Evolutionary conservation across 2,113 vertebrate species (phyloP).

Genomic region (Thamnophis sirtalis): DNA sequence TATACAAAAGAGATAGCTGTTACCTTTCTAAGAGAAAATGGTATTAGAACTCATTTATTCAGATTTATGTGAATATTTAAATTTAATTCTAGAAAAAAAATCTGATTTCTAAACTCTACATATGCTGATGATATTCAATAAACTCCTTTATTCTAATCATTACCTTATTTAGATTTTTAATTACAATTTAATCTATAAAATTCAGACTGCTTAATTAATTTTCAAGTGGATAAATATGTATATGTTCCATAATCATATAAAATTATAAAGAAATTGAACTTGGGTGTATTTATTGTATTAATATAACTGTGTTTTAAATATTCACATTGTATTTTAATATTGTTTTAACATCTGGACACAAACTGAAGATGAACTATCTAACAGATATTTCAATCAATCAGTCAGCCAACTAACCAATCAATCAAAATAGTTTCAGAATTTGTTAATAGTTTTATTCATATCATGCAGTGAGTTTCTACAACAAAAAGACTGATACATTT

Average conservation of each 20-base stretch:
- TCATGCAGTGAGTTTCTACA: background rate
- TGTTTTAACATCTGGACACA: background rate
- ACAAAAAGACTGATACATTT: background rate
- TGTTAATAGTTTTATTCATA: background rate
- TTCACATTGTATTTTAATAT: background rate
- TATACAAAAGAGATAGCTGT: background rate
- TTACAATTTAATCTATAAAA: background rate
- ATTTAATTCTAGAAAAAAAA: background rate
- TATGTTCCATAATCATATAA: background rate
- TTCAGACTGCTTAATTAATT: background rate
- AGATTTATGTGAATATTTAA: background rate
- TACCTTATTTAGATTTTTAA: background rate
- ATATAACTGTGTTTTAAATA: background rate
- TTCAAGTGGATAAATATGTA: background rate
- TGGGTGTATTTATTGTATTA: background rate
- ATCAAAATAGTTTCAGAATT: background rate
- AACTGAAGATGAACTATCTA: background rate
- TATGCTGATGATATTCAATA: background rate
- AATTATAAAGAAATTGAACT: background rate
- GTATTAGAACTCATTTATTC: background rate
- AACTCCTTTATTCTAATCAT: background rate
- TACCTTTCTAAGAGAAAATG: background rate
- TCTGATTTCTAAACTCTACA: background rate
- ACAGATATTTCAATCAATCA: background rate
- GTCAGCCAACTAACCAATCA: background rate